Percentiles rank a stretch among this genome's conserved stretches.
Evolutionary conservation across 1,140 invertebrate species (phyloP).

Genomic region (Himalopsyche phryganea): DNA sequence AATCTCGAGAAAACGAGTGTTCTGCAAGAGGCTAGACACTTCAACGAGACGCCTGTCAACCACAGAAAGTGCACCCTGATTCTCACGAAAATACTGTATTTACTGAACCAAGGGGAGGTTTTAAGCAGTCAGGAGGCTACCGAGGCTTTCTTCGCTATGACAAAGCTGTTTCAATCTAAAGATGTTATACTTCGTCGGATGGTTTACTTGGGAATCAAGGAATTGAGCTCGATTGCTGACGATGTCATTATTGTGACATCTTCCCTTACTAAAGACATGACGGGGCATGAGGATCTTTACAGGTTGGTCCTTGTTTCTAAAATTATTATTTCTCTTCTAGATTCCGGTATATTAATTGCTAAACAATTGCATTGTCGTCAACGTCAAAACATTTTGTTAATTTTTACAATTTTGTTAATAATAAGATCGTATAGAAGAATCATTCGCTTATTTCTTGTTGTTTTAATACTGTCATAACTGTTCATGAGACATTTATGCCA

Average conservation of each 20-base stretch:
- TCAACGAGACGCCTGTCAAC: constrained; percentile 97
- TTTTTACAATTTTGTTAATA: too few species aligned
- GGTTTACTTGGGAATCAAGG: constrained; percentile 97
- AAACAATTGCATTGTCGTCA: too few species aligned
- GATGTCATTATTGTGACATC: constrained; percentile 99
- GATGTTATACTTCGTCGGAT: constrained; percentile 91
- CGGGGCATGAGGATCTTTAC: constrained; percentile 95
- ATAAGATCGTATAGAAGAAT: too few species aligned
- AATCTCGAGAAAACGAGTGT: constrained; percentile 95
- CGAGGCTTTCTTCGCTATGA: constrained; percentile 98
- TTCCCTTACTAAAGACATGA: constrained; percentile 99
- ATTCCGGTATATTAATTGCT: too few species aligned
- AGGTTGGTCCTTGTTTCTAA: constrained; percentile 41
- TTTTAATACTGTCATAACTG: too few species aligned
- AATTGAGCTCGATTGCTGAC: constrained; percentile 89
- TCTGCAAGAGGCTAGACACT: constrained; percentile 93
- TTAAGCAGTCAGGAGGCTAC: constrained; percentile 93
- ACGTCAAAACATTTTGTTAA: too few species aligned
- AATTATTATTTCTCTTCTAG: too few species aligned
- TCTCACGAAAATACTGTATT: constrained; percentile 93
- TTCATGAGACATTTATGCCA: too few species aligned
- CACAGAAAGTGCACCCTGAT: constrained; percentile 94
- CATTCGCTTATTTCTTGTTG: too few species aligned
- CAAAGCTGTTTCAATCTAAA: constrained; percentile 96
- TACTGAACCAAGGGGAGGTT: constrained; percentile 92